Evolutionary conservation across 2,113 vertebrate genomes (phyloP), one percentile per base, ranked within the genome.

Genomic region (Tretioscincus oriximinensis): DNA sequence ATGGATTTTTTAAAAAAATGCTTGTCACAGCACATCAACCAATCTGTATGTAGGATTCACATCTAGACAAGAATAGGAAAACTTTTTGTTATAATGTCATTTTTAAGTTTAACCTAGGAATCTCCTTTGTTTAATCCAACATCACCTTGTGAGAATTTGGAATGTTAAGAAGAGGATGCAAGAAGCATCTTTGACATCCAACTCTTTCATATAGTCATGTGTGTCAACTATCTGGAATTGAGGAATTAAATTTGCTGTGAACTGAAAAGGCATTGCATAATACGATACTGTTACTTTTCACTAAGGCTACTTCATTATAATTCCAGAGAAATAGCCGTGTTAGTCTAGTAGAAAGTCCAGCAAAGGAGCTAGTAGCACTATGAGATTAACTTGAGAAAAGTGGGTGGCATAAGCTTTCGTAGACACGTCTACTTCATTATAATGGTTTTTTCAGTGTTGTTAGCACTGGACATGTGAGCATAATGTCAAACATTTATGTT

Each of bases 261-360:
- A 58, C 45, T 88, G 71, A 70, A 78, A 86, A 70, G 70, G 71
- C 80, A 41, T 51, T 81, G 28, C 29, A 68, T 66, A 81, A 75
- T 68, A 29, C 47, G 11, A 35, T 16, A 47, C n/a, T 35, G 24
- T 28, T 58, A 14, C 20, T 29, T n/a, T 31, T 75, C 26, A 24
- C 51, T 29, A 54, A 81, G n/a, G 35, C 29, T 21, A n/a, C 22
- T 45, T 70, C 20, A 66, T 61, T 58, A 20, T 24, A 2, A 12
- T 9, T 69, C n/a, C n/a, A n/a, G n/a, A n/a, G n/a, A n/a, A n/a
- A n/a, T n/a, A n/a, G n/a, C n/a, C n/a, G n/a, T n/a, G n/a, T n/a
- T n/a, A n/a, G n/a, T n/a, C n/a, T n/a, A n/a, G n/a, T n/a, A n/a
- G n/a, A n/a, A n/a, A n/a, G n/a, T n/a, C n/a, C n/a, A n/a, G n/a